phyloP scores from a whole-genome alignment of 2,888 invertebrate genomes.

The Smittia sp. region DNA sequence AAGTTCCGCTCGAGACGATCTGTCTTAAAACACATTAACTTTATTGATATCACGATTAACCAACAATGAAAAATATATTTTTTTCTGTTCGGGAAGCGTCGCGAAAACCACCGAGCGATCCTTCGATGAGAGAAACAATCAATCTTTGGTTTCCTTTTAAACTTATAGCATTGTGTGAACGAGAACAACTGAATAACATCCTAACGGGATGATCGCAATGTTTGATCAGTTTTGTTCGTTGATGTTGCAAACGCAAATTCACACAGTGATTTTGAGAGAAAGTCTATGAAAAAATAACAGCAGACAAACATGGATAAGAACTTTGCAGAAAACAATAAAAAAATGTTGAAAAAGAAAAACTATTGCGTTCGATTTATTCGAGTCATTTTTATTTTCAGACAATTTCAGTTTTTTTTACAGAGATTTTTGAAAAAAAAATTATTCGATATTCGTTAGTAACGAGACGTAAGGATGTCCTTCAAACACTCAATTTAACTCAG shows the following conservation, averaged over 20 bases:
- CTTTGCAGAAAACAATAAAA: not conserved
- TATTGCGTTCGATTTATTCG: too few relatives aligned
- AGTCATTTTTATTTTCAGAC: not conserved
- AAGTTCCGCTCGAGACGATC: not conserved
- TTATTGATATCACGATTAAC: conserved; percentile 4
- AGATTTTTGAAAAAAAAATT: too few relatives aligned
- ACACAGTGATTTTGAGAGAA: too few relatives aligned
- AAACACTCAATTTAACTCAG: too few relatives aligned
- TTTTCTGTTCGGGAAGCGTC: not conserved
- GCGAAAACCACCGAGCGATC: not conserved
- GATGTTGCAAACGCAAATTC: too few relatives aligned
- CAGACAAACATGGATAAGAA: not conserved
- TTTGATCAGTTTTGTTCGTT: too few relatives aligned
- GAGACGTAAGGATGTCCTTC: too few relatives aligned
- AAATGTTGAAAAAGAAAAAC: conserved; percentile 3
- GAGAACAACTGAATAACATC: too few relatives aligned
- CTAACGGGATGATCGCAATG: too few relatives aligned
- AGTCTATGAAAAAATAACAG: too few relatives aligned
- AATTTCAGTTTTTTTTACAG: not conserved
- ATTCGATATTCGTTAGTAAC: not conserved
- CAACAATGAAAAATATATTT: not conserved
- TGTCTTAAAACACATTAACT: conserved; percentile 12
- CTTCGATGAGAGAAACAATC: not conserved
- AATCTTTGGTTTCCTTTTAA: too few relatives aligned
- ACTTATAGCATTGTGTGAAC: too few relatives aligned